Base-by-base conservation (phyloP, 2,888 invertebrate genomes). In the Boloria euphrosyne region DNA sequence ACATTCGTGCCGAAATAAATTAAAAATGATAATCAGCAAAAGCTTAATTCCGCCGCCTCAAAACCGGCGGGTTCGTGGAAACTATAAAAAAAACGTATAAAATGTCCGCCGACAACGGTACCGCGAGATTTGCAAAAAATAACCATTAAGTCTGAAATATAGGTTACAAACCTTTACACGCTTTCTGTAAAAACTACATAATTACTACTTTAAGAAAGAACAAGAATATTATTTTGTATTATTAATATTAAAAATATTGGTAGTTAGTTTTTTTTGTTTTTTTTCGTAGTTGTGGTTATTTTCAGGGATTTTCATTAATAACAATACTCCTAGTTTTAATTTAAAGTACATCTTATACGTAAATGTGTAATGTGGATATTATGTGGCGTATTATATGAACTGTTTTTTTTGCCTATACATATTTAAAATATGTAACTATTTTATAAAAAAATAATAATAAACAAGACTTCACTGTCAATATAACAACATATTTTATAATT, bases 1-100 rank as follows among this genome's bases (percentile, higher is more conserved):
- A 70, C 71, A 71, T 81, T 78, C 85, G 83, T 84, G 84, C 74
- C 76, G 74, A 76, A 78, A 76, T 76, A 80, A 80, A 84, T 85
- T 85, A 83, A 73, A 81, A 80, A 84, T 80, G 80, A 82, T 84
- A 84, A 85, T 84, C 80, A 82, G 73, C 80, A 76, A 82, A 83
- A 83, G 84, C 83, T 82, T 83, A 81, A 83, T 82, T 83, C 83
- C 82, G 74, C 73, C 70, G 70, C 75, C 73, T 71, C 76, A 70
- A 70, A 76, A 73, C 76, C 75, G 73, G 66, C 73, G 62, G 74
- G 73, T 85, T 84, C 85, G 73, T 61, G 79, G 84, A 85, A 85
- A 72, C 71, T 58, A 73, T 75, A 80, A 82, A 83, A 43, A 57
- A 82, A 83, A 79, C 74, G 65, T 69, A 76, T 75, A 80, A 83